phyloP scores from a whole-genome alignment of 2,888 invertebrate genomes.

The Parapristionchus giblindavisi region DNA sequence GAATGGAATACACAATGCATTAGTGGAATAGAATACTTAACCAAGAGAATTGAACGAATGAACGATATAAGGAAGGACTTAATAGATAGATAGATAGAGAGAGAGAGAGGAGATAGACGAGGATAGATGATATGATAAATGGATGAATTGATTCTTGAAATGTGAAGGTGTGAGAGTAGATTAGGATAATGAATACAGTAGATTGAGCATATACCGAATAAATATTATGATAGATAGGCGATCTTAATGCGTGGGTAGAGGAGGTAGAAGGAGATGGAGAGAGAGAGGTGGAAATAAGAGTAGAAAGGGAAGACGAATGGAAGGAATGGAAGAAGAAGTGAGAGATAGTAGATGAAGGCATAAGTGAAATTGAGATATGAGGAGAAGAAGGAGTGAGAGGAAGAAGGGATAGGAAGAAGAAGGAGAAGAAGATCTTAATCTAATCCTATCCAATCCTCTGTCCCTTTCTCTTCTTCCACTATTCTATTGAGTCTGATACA shows the following conservation, averaged over 20 bases:
- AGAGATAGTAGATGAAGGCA: constrained; percentile 35
- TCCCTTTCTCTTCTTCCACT: background rate
- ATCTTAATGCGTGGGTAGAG: too few relatives aligned
- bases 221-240: too few relatives aligned
- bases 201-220: too few relatives aligned
- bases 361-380: constrained; percentile 20
- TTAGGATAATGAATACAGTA: too few relatives aligned
- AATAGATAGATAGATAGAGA: background rate
- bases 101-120: constrained; percentile 18
- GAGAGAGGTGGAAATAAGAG: constrained; percentile 3
- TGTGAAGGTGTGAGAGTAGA: too few relatives aligned
- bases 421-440: constrained; percentile 38
- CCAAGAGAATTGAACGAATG: constrained; percentile 33
- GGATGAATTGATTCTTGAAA: too few relatives aligned
- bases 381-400: constrained; percentile 12
- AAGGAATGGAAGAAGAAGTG: background rate
- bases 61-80: background rate
- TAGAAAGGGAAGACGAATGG: background rate
- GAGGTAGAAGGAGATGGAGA: too few relatives aligned
- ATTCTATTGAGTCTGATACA: too few relatives aligned
- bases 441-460: constrained; percentile 21
- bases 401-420: constrained; percentile 36
- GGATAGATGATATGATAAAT: constrained; percentile 5
- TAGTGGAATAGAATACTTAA: constrained; percentile 36
- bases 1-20: constrained; percentile 30